Percentiles rank a stretch among this genome's conserved stretches.
Conservation (phyloP, 1,140 invertebrate species). For the Drosophila funebris region DNA sequence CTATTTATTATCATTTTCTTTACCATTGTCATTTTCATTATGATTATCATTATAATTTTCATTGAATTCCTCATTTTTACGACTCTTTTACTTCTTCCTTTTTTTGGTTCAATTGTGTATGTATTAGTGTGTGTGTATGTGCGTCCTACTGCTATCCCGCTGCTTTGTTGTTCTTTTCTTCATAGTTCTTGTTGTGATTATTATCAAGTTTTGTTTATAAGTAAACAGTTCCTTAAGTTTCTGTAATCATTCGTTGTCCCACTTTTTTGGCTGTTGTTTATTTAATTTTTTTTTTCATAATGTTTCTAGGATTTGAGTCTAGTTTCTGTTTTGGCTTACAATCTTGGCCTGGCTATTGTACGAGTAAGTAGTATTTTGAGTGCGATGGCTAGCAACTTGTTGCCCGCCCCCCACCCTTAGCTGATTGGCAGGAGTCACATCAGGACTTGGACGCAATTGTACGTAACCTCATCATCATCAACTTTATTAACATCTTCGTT, state of each 20-base stretch:
- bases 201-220: background rate
- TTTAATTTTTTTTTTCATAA: constrained; percentile 2
- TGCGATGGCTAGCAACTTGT: constrained; percentile 1
- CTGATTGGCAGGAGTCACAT: constrained; percentile 59
- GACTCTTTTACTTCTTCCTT: constrained; percentile 17
- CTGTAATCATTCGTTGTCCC: constrained; percentile 34
- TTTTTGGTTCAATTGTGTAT: constrained; percentile 47
- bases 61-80: too few species aligned
- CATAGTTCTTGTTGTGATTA: background rate
- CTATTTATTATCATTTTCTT: too few species aligned
- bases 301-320: background rate
- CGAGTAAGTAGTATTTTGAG: background rate
- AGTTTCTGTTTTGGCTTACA: constrained; percentile 34
- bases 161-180: background rate
- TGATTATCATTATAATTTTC: too few species aligned
- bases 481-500: constrained; percentile 22
- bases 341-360: constrained; percentile 27
- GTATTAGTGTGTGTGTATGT: constrained; percentile 18
- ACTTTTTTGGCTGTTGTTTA: constrained; percentile 16
- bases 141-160: constrained; percentile 1
- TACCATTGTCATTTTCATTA: too few species aligned
- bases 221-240: constrained; percentile 2
- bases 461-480: constrained; percentile 53
- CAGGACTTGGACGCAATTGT: constrained; percentile 66
- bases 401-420: constrained; percentile 15